Evolutionary conservation across 2,797 vertebrate genomes (phyloP).

Genomic region (Bradypus variegatus): DNA sequence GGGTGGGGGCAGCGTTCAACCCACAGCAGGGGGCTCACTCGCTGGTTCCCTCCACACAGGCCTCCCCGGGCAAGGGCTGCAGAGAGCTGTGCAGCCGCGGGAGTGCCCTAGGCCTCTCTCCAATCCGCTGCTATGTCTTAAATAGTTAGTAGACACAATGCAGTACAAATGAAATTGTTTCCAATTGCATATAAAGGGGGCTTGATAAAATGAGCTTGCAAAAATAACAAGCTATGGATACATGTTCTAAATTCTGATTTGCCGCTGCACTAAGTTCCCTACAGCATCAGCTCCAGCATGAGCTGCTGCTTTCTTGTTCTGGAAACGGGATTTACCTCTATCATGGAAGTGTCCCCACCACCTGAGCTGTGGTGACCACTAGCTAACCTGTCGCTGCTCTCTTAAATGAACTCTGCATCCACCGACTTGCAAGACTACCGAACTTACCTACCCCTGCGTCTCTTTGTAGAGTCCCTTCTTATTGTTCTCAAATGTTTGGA

Average conservation of each 20-base stretch:
- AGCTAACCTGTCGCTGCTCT: neutral
- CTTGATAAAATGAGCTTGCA: neutral
- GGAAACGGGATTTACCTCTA: neutral
- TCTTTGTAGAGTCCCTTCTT: neutral
- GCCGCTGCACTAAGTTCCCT: neutral
- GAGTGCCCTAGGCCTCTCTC: neutral
- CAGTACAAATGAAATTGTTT: neutral
- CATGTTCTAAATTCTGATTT: neutral
- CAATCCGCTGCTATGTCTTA: neutral
- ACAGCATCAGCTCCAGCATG: rapidly evolving
- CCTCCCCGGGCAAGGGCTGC: neutral
- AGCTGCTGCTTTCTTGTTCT: neutral
- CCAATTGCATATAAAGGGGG: neutral
- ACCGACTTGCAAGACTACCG: neutral
- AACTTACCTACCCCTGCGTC: neutral
- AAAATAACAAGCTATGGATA: too few relatives aligned
- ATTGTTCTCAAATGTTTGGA: neutral
- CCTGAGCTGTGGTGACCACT: neutral
- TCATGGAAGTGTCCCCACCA: neutral
- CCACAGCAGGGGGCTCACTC: neutral
- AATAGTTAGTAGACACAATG: neutral
- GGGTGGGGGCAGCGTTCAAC: neutral
- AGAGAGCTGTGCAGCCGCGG: neutral
- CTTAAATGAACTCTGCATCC: neutral
- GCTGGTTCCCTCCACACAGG: too few relatives aligned